Evolutionary conservation across 1,140 invertebrate genomes (phyloP).

Genomic region (Drosophila ficusphila): DNA sequence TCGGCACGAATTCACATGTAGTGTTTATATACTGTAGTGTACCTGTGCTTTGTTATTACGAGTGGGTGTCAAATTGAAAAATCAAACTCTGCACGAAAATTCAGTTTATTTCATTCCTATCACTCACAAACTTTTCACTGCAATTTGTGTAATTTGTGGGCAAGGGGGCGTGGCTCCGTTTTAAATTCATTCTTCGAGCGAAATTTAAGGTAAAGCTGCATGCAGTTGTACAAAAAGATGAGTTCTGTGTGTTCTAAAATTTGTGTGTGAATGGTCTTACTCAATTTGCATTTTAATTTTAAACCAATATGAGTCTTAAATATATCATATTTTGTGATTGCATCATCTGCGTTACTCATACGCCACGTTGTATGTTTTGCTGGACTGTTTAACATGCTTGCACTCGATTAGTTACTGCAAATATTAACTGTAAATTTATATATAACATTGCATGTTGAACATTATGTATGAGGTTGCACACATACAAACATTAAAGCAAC

Average conservation of each 20-base stretch:
- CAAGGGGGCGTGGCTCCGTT: background rate
- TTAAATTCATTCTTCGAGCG: conserved; percentile 3
- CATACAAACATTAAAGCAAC: background rate
- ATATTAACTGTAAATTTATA: background rate
- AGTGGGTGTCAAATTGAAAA: conserved; percentile 8
- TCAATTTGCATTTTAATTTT: conserved; percentile 19
- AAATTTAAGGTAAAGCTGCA: background rate
- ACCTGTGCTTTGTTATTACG: conserved; percentile 1
- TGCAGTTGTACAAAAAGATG: background rate
- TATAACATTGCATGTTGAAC: background rate
- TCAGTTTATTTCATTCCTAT: background rate
- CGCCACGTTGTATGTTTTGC: conserved; percentile 1
- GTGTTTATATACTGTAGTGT: conserved; percentile 12
- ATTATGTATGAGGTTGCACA: background rate
- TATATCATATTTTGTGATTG: conserved; percentile 22
- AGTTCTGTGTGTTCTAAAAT: background rate
- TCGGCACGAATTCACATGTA: conserved; percentile 48
- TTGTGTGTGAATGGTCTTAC: background rate
- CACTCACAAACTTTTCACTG: background rate
- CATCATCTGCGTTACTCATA: conserved; percentile 7
- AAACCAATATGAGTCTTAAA: conserved; percentile 3
- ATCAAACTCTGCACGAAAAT: conserved; percentile 20
- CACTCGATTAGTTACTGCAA: background rate
- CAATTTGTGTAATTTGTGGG: background rate
- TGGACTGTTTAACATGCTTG: conserved; percentile 1